Base-by-base conservation (phyloP, 1,140 invertebrate species). In the Drosophila littoralis region DNA sequence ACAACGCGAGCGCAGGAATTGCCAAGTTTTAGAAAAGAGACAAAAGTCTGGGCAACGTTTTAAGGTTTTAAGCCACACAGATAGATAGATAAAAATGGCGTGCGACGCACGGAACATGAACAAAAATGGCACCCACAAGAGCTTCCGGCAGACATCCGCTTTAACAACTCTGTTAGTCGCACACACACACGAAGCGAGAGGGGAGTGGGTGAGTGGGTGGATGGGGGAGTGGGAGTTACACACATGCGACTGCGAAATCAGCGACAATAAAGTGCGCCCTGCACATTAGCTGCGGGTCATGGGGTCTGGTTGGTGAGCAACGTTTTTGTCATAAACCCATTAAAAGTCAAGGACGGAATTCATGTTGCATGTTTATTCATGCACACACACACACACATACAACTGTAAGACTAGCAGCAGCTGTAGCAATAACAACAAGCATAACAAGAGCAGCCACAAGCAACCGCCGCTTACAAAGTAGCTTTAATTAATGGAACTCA, bases 401-500 rank as follows among this genome's bases (percentile, higher is more conserved):
- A 46, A 52, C 52, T 71, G 65, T 67, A 32, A 55, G 45, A 36
- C 50, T 43, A 60, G 48, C 55, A 52, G 66, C 57, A 61, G 58
- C 57, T 69, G 67, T 61, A 40, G 46, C 46, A 66, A 72, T 63
- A 66, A 45, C 12, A 60, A 66, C 42, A 67, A 36, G 63, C 59
- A 67, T 22, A 55, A 75, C 61, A 69, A 65, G 63, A 72, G 55
- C 22, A 50, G 64, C 45, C 32, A 77, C 42, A 60, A 81, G 61
- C 65, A 71, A 66, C 75, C 76, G 72, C 75, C 40, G 75, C 52
- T 73, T 46, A 85, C 77, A 81, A 88, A 89, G 84, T 89, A 89
- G 80, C 84, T 90, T 89, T 89, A 89, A 89, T 89, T 89, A 89
- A 89, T 89, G 84, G 75, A 89, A 89, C 84, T 89, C 84, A 89